phyloP scores from a whole-genome alignment of 1,140 invertebrate species.

The Brachionus rotundiformis region DNA sequence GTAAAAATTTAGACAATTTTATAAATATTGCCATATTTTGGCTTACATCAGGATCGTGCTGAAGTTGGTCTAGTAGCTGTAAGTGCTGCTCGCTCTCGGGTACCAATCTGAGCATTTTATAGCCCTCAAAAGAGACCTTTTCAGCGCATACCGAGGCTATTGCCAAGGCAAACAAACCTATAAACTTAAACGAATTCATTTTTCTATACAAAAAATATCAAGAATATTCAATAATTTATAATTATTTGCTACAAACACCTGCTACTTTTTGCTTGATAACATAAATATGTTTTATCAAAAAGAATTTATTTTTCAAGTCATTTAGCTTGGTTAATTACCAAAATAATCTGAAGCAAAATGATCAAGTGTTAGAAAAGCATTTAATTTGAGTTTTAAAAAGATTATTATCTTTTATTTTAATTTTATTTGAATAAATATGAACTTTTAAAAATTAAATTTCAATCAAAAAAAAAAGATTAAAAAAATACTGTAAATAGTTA shows the following conservation, averaged over 20 bases:
- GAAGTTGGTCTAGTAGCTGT: background rate
- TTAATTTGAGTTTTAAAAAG: no score
- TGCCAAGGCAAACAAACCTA: background rate
- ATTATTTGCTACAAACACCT: background rate
- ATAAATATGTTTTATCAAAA: background rate
- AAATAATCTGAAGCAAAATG: no score
- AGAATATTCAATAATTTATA: slow-evolving; percentile 3
- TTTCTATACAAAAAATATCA: background rate
- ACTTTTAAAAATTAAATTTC: no score
- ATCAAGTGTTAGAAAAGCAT: no score
- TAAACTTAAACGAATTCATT: slow-evolving; percentile 2
- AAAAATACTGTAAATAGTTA: no score
- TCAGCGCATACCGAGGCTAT: background rate
- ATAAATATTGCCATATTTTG: background rate
- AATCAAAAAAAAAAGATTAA: no score
- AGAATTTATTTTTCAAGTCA: no score
- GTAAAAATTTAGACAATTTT: background rate
- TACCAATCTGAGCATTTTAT: background rate
- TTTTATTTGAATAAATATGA: no score
- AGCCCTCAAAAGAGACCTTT: slow-evolving; percentile 28
- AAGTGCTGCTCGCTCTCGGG: background rate
- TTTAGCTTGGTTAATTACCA: no score
- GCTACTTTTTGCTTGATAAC: background rate
- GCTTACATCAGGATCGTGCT: slow-evolving; percentile 28
- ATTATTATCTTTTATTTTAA: no score